These are phyloP conservation scores for Sebastes glaucus DNA, from an alignment of 2,797 vertebrate genomes.

Conservation along the genomic window DNA sequence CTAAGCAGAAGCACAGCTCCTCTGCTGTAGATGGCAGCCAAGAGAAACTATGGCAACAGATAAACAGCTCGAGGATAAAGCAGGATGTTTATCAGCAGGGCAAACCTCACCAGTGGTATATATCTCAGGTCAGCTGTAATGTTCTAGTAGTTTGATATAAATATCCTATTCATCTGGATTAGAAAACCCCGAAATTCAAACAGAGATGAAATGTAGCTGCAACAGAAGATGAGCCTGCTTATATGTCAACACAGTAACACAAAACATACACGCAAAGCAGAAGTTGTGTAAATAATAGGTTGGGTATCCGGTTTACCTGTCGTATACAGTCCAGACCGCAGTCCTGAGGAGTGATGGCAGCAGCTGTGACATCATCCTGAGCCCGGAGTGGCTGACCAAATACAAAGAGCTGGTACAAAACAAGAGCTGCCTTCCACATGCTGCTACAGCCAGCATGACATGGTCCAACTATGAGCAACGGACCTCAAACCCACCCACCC, in stretches of 20 bases:
- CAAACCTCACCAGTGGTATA: not conserved
- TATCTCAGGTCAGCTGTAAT: not conserved
- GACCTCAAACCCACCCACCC: not conserved
- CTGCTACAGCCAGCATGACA: conserved; percentile 11
- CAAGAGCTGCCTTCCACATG: conserved; percentile 65
- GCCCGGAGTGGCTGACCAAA: not conserved
- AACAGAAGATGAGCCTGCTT: not conserved
- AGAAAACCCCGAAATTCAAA: not conserved
- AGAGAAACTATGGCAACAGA: not conserved
- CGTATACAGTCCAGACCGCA: conserved; percentile 78
- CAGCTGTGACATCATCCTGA: not conserved
- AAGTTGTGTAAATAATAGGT: not conserved
- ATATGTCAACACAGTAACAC: not conserved
- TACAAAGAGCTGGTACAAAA: conserved; percentile 38
- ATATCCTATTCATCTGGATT: not conserved
- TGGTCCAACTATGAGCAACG: not conserved
- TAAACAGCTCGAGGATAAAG: too few relatives aligned
- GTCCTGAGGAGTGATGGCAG: conserved; percentile 63
- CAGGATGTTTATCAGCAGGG: not conserved
- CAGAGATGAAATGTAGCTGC: not conserved
- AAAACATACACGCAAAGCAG: not conserved
- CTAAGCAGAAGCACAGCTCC: not conserved
- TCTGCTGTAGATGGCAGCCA: not conserved
- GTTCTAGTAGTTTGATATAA: not conserved
- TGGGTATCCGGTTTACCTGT: conserved; percentile 59